Conservation (phyloP, 2,113 vertebrate genomes). For the Gymnocephalus cernua region DNA sequence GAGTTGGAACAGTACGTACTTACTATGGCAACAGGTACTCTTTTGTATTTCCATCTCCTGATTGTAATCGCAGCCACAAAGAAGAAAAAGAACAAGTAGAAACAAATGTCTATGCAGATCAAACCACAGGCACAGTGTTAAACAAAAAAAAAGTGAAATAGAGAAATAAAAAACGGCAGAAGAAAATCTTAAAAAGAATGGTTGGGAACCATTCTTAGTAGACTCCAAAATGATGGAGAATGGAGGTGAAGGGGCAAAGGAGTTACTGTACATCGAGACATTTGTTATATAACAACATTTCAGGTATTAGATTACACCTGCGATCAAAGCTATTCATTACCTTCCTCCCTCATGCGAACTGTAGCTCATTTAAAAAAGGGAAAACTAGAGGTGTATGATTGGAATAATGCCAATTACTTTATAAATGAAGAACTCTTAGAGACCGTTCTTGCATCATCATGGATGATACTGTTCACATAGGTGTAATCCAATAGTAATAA, state of each 20-base stretch:
- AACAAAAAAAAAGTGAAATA: conserved; percentile 75
- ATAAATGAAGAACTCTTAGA: not conserved
- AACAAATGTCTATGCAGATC: conserved; percentile 96
- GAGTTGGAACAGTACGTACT: conserved; percentile 94
- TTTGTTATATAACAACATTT: conserved; percentile 79
- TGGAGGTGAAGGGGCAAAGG: conserved; percentile 84
- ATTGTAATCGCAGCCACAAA: conserved; percentile 96
- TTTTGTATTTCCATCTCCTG: conserved; percentile 99
- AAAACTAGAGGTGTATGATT: not conserved
- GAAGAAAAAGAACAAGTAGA: conserved; percentile 99
- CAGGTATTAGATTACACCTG: conserved; percentile 87
- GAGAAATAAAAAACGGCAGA: conserved; percentile 45
- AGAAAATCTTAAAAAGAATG: conserved; percentile 82
- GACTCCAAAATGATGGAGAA: conserved; percentile 84
- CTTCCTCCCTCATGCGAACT: not conserved
- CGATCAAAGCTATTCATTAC: conserved; percentile 19
- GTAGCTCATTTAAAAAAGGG: not conserved
- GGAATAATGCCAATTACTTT: conserved; percentile 3
- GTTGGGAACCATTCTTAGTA: conserved; percentile 87
- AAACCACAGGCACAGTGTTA: conserved; percentile 92
- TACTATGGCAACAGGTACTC: conserved; percentile 99
- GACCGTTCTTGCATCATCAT: conserved; percentile 9
- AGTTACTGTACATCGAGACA: conserved; percentile 76
- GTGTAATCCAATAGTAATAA: conserved; percentile 90
- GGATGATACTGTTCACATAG: conserved; percentile 57